Conservation (phyloP, 2,797 vertebrate species). For the Chelidonichthys spinosus region DNA sequence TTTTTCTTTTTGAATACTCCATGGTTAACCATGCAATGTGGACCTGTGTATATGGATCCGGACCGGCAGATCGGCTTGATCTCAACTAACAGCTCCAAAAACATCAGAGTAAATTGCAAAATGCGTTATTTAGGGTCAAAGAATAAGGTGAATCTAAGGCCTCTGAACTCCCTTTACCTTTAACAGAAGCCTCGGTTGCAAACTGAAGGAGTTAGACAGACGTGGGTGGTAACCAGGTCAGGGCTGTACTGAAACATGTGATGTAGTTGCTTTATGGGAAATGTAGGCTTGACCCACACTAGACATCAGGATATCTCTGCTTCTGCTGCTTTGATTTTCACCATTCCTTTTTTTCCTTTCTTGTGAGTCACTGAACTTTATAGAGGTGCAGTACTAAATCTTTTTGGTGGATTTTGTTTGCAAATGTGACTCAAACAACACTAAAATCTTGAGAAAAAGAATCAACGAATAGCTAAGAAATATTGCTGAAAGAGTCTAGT, state of each 20-base stretch:
- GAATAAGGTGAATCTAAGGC: too few relatives aligned
- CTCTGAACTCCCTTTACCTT: neutral
- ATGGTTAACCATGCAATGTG: too few relatives aligned
- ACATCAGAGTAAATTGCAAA: too few relatives aligned
- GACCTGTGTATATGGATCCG: too few relatives aligned
- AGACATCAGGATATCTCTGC: neutral
- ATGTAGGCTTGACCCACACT: neutral
- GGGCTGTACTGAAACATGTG: neutral
- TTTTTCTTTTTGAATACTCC: too few relatives aligned
- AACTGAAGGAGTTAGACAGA: neutral
- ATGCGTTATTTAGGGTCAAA: too few relatives aligned
- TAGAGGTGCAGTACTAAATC: neutral
- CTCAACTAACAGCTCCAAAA: too few relatives aligned
- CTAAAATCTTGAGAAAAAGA: neutral
- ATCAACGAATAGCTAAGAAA: neutral
- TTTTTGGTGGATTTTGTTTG: neutral
- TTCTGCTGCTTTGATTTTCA: constrained; percentile 6
- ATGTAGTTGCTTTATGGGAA: neutral
- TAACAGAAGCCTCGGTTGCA: neutral
- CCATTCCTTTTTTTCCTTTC: neutral
- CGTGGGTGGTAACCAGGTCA: neutral
- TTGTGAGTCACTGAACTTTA: neutral
- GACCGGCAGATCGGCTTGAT: too few relatives aligned
- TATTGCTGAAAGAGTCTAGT: neutral
- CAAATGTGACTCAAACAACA: neutral